Evolutionary conservation across 1,140 invertebrate species (phyloP), one percentile per base, ranked within the genome.

Genomic region (Ganaspis sp.): DNA sequence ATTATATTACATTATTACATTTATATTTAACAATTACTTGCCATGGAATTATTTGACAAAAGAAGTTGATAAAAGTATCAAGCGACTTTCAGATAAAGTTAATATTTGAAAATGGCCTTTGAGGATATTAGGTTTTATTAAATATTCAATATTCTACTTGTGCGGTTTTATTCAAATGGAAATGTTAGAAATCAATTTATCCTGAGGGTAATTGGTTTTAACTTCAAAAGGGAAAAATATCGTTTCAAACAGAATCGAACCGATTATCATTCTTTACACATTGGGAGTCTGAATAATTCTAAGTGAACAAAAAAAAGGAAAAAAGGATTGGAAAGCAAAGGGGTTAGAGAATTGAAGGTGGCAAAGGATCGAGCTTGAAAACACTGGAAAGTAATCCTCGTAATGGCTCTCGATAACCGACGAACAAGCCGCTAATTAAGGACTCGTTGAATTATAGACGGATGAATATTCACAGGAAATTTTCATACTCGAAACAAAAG

Each of bases 321-420:
- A 49, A 49, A n/a, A n/a, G 15, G n/a, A 9, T 1, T 49, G n/a
- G 21, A 17, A 3, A 58, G 21, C 3, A 34, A 34, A 26, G 58
- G 26, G 23, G 3, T 64, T 64, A 26, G 21, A 34, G 34, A 74
- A 72, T 42, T 19, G 37, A 38, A 79, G 70, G 77, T 73, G 81
- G 73, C 70, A 26, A 69, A 73, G 69, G 70, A 40, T 34, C 49
- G 69, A 53, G 83, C 76, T 78, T 76, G 76, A 78, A 75, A 84
- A 64, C 58, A 81, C 71, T 73, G 42, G 79, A 80, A 83, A 84
- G 83, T 85, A 85, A 86, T 85, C 76, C 78, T 69, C 77, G 80
- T 86, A 85, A 86, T 86, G 81, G 81, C 77, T 72, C 74, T 80
- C 77, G 70, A 85, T 77, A 76, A 75, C 23, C 64, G 58, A 72